phyloP scores from a whole-genome alignment of 2,888 invertebrate genomes.

The Xiphydria camelus region DNA sequence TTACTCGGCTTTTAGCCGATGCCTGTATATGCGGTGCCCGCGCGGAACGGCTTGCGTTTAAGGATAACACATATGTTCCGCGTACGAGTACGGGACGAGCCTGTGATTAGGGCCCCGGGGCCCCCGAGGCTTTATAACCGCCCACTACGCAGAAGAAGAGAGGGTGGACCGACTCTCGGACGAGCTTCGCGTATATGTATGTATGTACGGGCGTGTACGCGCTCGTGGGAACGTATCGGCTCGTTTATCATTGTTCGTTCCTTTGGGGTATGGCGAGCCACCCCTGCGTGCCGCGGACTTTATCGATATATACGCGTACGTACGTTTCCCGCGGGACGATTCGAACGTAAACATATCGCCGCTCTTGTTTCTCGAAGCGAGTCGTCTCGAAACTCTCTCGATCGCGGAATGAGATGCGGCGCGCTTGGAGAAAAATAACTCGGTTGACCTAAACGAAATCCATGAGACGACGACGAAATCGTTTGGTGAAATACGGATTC shows the following conservation, averaged over 20 bases:
- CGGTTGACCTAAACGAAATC: too few species aligned
- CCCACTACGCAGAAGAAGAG: slow-evolving; percentile 40
- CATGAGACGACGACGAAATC: too few species aligned
- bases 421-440: too few species aligned
- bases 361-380: too few species aligned
- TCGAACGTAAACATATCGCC: too few species aligned
- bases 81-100: slow-evolving; percentile 35
- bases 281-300: too few species aligned
- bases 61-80: slow-evolving; percentile 31
- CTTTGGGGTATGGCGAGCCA: slow-evolving; percentile 24
- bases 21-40: not conserved
- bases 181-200: not conserved
- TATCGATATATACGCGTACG: too few species aligned
- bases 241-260: slow-evolving; percentile 44
- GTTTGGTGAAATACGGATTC: too few species aligned
- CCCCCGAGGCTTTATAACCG: slow-evolving; percentile 45
- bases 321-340: too few species aligned
- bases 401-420: too few species aligned
- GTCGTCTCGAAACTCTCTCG: too few species aligned
- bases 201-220: slow-evolving; percentile 23
- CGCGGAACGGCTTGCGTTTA: slow-evolving; percentile 23
- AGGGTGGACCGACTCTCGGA: not conserved
- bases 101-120: slow-evolving; percentile 51
- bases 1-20: slow-evolving; percentile 36
- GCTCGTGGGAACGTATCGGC: slow-evolving; percentile 54